Evolutionary conservation across 2,888 invertebrate species (phyloP).

Genomic region (Gonocerus acuteangulatus): DNA sequence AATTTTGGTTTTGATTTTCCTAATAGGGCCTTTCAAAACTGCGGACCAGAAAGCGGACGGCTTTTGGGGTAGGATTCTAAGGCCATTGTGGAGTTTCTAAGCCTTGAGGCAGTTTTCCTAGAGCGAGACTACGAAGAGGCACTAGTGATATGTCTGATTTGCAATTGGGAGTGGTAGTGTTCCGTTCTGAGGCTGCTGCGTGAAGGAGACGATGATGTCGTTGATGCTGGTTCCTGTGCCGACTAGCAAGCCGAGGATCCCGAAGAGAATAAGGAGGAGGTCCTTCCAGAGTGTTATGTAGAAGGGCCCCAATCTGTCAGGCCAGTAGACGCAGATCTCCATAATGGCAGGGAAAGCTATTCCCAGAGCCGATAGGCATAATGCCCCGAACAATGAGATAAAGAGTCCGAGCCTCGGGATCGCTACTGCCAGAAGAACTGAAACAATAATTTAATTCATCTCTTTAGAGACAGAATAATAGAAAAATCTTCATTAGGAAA

Average conservation of each 20-base stretch:
- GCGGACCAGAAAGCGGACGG: background rate
- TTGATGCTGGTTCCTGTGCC: constrained; percentile 52
- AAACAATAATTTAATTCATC: constrained; percentile 40
- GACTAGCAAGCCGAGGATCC: constrained; percentile 49
- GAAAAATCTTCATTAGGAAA: too few relatives aligned
- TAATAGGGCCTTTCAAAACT: too few relatives aligned
- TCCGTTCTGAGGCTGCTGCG: background rate
- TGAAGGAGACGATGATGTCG: constrained; percentile 47
- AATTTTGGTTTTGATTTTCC: too few relatives aligned
- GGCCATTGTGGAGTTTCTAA: background rate
- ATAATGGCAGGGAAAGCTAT: constrained; percentile 68
- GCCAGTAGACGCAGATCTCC: constrained; percentile 64
- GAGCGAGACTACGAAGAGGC: background rate
- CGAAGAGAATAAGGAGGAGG: constrained; percentile 48
- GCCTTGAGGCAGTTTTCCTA: background rate
- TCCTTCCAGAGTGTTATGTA: constrained; percentile 47
- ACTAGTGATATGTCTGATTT: constrained; percentile 21
- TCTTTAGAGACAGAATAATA: too few relatives aligned
- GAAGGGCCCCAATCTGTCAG: constrained; percentile 50
- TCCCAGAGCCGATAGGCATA: constrained; percentile 64
- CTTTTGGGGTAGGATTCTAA: background rate
- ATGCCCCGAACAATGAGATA: constrained; percentile 67
- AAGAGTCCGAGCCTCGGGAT: constrained; percentile 64
- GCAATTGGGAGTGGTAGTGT: background rate
- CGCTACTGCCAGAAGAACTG: constrained; percentile 65